These are phyloP conservation scores for Synergus itoensis DNA, from an alignment of 2,888 invertebrate species.

Conservation along the genomic window DNA sequence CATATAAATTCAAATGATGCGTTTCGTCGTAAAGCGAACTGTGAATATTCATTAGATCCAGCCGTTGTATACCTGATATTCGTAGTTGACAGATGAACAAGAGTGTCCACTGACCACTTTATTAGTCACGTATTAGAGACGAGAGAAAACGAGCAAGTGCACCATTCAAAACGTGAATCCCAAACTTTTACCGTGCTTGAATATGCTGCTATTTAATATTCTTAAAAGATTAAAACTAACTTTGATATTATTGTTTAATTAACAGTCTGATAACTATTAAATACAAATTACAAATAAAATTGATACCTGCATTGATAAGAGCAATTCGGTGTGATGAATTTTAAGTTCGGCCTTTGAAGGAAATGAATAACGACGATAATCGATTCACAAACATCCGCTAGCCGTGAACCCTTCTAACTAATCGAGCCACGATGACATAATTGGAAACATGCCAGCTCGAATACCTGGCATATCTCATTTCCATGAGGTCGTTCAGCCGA, in stretches of 20 bases:
- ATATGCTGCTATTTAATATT: neutral
- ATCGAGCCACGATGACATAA: conserved; percentile 48
- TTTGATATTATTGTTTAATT: no score
- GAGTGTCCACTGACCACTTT: conserved; percentile 41
- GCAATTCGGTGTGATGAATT: neutral
- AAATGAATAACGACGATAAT: conserved; percentile 40
- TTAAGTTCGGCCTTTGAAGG: neutral
- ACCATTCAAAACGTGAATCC: neutral
- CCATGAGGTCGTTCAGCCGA: conserved; percentile 1
- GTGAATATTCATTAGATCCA: conserved; percentile 64
- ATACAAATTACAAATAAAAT: no score
- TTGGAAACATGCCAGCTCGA: conserved; percentile 46
- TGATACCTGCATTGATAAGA: neutral
- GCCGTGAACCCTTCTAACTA: conserved; percentile 44
- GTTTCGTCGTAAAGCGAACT: conserved; percentile 57
- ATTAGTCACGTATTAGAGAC: conserved; percentile 35
- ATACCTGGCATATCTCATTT: conserved; percentile 37
- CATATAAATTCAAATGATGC: conserved; percentile 66
- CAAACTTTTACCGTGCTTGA: neutral
- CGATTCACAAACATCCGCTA: conserved; percentile 45
- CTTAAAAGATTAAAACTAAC: no score
- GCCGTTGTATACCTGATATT: conserved; percentile 35
- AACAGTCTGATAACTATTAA: no score
- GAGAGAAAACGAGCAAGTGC: neutral
- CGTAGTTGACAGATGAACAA: conserved; percentile 41